phyloP scores from a whole-genome alignment of 35 echinoderm and acorn worm species.

The Amphiura filiformis region DNA sequence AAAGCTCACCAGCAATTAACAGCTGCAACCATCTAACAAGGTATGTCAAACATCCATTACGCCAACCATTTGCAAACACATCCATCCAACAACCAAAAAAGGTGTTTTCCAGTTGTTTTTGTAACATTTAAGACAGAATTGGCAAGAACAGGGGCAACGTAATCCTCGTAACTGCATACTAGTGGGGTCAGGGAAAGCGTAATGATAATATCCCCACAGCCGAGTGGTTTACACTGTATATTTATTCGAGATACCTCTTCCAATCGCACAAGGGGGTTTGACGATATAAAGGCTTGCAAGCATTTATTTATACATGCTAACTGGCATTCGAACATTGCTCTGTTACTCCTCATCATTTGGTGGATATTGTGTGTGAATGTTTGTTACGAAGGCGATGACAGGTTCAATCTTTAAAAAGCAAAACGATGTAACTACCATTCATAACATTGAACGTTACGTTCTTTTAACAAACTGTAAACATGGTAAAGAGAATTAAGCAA shows the following conservation, averaged over 20 bases:
- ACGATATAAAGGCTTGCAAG: background rate
- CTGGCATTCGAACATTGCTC: slow-evolving; percentile 2
- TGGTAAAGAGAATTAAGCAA: too few species aligned
- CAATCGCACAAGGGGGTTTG: background rate
- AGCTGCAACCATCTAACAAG: too few species aligned
- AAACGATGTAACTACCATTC: too few species aligned
- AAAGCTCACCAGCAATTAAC: too few species aligned
- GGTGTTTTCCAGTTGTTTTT: background rate
- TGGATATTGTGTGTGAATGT: background rate
- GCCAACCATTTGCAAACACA: too few species aligned
- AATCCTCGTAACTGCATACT: background rate
- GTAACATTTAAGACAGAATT: background rate
- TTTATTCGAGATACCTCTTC: background rate
- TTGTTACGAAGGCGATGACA: background rate
- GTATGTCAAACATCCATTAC: too few species aligned
- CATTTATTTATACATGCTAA: background rate
- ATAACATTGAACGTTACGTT: too few species aligned
- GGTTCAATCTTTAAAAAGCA: too few species aligned
- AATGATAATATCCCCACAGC: background rate
- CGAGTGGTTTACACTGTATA: background rate
- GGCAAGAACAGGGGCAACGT: background rate
- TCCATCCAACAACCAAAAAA: too few species aligned
- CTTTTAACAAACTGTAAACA: too few species aligned
- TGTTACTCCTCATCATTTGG: background rate
- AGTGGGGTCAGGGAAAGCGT: background rate